Percentiles rank a stretch among this genome's conserved stretches.
Conservation (phyloP, 2,113 vertebrate genomes). For the Prionailurus viverrinus region DNA sequence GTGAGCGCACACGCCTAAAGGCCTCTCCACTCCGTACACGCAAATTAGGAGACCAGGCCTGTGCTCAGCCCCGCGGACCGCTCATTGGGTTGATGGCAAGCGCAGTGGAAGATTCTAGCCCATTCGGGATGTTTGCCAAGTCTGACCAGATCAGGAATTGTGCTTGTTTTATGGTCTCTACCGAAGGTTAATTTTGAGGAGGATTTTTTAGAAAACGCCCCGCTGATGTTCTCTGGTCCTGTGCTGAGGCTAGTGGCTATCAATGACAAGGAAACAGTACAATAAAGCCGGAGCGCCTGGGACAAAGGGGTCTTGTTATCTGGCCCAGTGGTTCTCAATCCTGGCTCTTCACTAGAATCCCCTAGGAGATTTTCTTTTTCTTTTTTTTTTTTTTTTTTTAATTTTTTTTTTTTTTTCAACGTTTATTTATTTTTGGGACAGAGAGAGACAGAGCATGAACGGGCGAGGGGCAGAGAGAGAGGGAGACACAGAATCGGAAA, state of each 20-base stretch:
- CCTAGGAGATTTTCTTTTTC: background rate
- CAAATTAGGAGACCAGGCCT: background rate
- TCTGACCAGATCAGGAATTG: background rate
- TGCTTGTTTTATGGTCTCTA: background rate
- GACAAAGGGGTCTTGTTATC: accelerated
- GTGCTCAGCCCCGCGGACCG: background rate
- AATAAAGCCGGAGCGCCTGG: background rate
- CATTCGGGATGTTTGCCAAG: background rate
- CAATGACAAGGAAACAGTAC: background rate
- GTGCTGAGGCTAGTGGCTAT: accelerated
- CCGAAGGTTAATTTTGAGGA: background rate
- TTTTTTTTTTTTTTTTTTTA: too few species aligned
- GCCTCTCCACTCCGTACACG: accelerated
- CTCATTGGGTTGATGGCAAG: accelerated
- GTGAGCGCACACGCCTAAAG: background rate
- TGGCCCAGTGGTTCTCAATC: background rate
- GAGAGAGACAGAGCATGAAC: too few species aligned
- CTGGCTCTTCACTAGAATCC: background rate
- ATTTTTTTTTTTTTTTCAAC: too few species aligned
- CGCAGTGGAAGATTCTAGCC: background rate
- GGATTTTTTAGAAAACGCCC: background rate
- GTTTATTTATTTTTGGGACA: too few species aligned
- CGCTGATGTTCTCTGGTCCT: background rate
- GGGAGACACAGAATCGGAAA: too few species aligned
- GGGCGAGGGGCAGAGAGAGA: too few species aligned